Evolutionary conservation across 2,888 invertebrate species (phyloP).

Genomic region (Phyllotreta cruciferae): DNA sequence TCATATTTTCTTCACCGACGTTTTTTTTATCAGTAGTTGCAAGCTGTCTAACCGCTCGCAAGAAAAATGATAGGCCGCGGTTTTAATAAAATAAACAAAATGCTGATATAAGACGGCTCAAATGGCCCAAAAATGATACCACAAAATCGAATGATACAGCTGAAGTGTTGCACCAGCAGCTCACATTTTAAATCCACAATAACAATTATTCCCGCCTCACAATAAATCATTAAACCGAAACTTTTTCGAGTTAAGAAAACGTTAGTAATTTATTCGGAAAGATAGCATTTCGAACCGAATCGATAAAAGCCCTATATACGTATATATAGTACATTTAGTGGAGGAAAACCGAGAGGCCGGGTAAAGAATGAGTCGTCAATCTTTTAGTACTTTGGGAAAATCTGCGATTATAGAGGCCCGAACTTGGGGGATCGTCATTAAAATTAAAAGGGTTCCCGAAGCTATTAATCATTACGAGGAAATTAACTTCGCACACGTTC

Average conservation of each 20-base stretch:
- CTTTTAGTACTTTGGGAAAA: constrained; percentile 12
- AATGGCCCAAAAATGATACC: too few relatives aligned
- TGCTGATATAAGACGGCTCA: constrained; percentile 3
- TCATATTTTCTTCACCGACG: constrained; percentile 41
- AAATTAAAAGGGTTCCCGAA: constrained; percentile 27
- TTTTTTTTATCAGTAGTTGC: constrained; percentile 31
- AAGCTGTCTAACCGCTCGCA: constrained; percentile 1
- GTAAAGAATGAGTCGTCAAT: constrained; percentile 14
- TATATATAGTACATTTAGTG: neutral
- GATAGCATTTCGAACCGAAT: neutral
- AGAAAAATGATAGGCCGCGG: constrained; percentile 24
- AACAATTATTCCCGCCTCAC: too few relatives aligned
- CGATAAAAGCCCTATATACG: constrained; percentile 3
- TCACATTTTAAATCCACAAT: too few relatives aligned
- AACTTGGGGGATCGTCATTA: constrained; percentile 29
- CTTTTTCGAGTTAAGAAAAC: too few relatives aligned
- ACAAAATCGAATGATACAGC: neutral
- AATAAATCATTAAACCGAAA: too few relatives aligned
- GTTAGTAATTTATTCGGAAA: constrained; percentile 3
- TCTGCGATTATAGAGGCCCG: constrained; percentile 7
- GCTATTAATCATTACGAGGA: constrained; percentile 32
- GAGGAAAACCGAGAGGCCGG: neutral
- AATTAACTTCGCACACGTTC: constrained; percentile 28
- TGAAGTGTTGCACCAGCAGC: too few relatives aligned
- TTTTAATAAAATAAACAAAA: constrained; percentile 35